Percentiles rank a stretch among this genome's conserved stretches.
These are phyloP conservation scores for Myotis lucifugus DNA, from an alignment of 2,113 vertebrate genomes.

Conservation along the genomic window DNA sequence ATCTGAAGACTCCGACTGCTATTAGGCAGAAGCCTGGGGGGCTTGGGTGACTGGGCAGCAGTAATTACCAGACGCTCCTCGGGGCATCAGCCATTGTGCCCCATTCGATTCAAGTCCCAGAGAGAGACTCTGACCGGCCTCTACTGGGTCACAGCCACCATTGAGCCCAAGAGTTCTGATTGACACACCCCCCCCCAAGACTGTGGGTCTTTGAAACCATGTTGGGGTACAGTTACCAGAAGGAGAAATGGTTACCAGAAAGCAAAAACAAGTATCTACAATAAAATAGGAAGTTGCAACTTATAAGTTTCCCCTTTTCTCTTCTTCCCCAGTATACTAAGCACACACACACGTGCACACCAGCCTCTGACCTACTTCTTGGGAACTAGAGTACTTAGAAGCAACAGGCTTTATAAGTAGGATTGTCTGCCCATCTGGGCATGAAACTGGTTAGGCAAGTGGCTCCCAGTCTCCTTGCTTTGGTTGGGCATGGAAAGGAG, in stretches of 20 bases:
- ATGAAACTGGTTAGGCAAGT: neutral
- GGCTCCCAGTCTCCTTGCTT: neutral
- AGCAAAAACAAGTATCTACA: neutral
- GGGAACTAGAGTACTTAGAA: neutral
- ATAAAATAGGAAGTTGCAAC: neutral
- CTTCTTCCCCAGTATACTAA: neutral
- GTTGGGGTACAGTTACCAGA: neutral
- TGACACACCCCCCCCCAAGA: neutral
- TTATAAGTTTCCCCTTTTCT: neutral
- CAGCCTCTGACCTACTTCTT: neutral
- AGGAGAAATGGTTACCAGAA: neutral
- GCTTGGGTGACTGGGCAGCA: neutral
- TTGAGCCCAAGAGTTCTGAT: neutral
- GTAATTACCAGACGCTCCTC: neutral
- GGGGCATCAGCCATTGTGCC: neutral
- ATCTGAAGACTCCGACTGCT: neutral
- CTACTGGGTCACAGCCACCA: neutral
- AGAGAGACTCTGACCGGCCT: neutral
- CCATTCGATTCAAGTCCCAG: neutral
- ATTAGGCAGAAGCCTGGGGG: neutral
- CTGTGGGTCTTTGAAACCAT: neutral
- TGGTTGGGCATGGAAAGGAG: neutral
- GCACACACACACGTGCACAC: rapidly evolving
- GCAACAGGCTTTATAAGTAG: neutral
- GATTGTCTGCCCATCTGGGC: neutral